Percentiles rank a stretch among this genome's conserved stretches.
phyloP scores from a whole-genome alignment of 2,797 vertebrate species.

The Columba guinea region DNA sequence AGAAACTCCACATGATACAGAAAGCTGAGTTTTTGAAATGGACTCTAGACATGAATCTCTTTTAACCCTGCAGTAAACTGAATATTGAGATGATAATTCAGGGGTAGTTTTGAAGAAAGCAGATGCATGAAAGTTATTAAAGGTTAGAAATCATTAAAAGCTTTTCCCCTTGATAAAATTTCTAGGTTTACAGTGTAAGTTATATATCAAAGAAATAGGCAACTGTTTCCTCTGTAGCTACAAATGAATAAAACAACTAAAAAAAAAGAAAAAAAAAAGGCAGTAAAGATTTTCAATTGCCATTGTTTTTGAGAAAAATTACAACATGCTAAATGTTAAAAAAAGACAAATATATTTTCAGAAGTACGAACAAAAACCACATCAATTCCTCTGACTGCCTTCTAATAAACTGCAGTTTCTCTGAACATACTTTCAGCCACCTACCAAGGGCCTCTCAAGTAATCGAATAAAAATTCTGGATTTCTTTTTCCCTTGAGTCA shows the following conservation, averaged over 20 bases:
- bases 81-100: background rate
- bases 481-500: background rate
- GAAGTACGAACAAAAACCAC: background rate
- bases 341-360: background rate
- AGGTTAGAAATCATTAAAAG: background rate
- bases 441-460: background rate
- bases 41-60: background rate
- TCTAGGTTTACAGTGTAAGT: background rate
- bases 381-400: background rate
- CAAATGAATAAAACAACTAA: background rate
- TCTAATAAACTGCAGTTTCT: background rate
- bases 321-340: accelerated
- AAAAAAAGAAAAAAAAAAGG: background rate
- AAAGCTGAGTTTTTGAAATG: background rate
- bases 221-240: background rate
- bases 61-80: background rate
- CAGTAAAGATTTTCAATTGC: background rate
- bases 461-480: background rate
- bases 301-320: background rate
- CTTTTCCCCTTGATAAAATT: background rate
- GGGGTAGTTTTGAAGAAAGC: background rate
- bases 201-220: background rate
- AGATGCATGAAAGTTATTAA: background rate
- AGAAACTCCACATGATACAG: background rate
- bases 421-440: background rate